Percentiles rank a stretch among this genome's conserved stretches.
These are phyloP conservation scores for Parus major DNA, from an alignment of 2,113 vertebrate genomes.

Conservation along the genomic window DNA sequence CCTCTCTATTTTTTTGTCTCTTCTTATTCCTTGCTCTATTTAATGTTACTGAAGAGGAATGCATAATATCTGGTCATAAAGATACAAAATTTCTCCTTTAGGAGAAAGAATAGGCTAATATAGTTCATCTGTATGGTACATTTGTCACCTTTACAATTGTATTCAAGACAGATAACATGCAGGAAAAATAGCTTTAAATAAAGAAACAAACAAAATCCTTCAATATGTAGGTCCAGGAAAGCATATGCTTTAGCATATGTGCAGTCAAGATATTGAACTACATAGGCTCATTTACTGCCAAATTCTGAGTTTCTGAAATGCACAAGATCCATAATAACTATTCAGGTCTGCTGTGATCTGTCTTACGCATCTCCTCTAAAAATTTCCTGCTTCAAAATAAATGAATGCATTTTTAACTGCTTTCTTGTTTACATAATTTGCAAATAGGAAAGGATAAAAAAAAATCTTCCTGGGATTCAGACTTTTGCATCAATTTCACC, in stretches of 20 bases:
- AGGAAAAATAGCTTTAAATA: background rate
- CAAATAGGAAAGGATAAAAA: background rate
- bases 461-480: background rate
- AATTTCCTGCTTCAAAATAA: background rate
- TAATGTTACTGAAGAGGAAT: background rate
- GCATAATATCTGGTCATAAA: background rate
- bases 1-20: background rate
- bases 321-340: background rate
- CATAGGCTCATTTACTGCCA: background rate
- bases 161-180: background rate
- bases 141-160: background rate
- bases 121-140: background rate
- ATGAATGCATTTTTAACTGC: background rate
- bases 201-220: background rate
- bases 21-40: background rate
- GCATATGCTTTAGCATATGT: background rate
- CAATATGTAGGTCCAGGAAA: background rate
- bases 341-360: background rate
- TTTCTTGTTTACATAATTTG: background rate
- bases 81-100: background rate
- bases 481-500: background rate
- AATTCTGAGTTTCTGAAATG: background rate
- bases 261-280: background rate
- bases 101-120: background rate
- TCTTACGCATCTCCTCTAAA: background rate